Evolutionary conservation across 2,797 vertebrate genomes (phyloP), one percentile per base, ranked within the genome.

Genomic region (Cephalopachus bancanus): DNA sequence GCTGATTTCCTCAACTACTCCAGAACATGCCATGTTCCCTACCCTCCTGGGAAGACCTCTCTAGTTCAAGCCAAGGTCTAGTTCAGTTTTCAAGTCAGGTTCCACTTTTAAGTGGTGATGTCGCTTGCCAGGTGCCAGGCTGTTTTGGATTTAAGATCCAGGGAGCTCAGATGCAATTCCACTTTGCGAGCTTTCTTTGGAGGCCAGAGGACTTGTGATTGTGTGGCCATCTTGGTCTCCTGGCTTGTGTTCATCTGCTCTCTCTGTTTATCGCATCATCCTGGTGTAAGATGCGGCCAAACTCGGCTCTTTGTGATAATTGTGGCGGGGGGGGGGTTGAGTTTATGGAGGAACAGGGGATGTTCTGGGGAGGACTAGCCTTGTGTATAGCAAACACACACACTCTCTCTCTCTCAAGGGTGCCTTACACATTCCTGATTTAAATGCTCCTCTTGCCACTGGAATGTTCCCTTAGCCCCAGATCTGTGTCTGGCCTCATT

Each of bases 121-220:
- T 37, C 4, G 2, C 55, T n/a, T 26, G 7, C 30, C 0, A 0
- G 49, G 20, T 5, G 15, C 69, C 12, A 3, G 69, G 60, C 28
- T 33, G 64, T 6, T 1, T 5, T 72, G 67, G 65, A 51, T n/a
- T 28, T 44, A 37, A 60, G 80, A 26, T 22, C 16, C 2, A 0
- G 37, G 64, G n/a, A 67, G 12, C 17, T 51, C 22, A 28, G 71
- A 19, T 10, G 20, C 26, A 49, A 3, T 2, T 44, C n/a, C 20
- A 6, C 33, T 30, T 49, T 15, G 16, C 14, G 5, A 0, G 30
- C 20, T 55, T 69, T 71, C 87, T 71, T 79, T 2, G 19, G 74
- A 33, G 37, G 16, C 59, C 72, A 0, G 44, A 3, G 33, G 37
- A 28, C 26, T 67, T 15, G 17, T 65, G 83, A 22, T 60, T 1